Conservation (phyloP, 1,140 invertebrate genomes). For the Glossosoma conforme region DNA sequence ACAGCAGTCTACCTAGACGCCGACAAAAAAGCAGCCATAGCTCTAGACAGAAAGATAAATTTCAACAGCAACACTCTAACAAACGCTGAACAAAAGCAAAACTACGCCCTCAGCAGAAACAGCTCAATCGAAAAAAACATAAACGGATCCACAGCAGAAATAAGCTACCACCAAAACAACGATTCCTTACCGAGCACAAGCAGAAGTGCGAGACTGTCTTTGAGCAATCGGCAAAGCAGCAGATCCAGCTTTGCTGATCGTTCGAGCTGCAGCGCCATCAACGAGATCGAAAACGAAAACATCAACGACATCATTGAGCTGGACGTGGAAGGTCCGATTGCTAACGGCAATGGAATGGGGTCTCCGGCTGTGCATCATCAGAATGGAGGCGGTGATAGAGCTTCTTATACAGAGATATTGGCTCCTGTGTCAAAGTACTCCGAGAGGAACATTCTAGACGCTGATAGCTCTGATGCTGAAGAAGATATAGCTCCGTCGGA, state of each 20-base stretch:
- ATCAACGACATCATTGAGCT: slow-evolving; percentile 21
- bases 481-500: slow-evolving; percentile 29
- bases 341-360: slow-evolving; percentile 8
- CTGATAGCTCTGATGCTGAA: slow-evolving; percentile 29
- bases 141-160: slow-evolving; percentile 17
- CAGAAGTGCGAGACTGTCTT: slow-evolving; percentile 39
- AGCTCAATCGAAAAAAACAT: slow-evolving; percentile 18
- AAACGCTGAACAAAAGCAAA: slow-evolving; percentile 16
- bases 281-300: slow-evolving; percentile 29
- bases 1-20: slow-evolving; percentile 23
- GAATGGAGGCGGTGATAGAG: slow-evolving; percentile 24
- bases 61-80: slow-evolving; percentile 36
- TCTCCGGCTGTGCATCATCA: slow-evolving; percentile 18
- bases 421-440: slow-evolving; percentile 24
- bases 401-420: slow-evolving; percentile 28
- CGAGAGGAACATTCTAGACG: slow-evolving; percentile 29
- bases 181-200: slow-evolving; percentile 34
- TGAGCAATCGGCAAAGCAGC: slow-evolving; percentile 42
- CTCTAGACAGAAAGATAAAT: slow-evolving; percentile 35
- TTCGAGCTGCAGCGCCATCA: slow-evolving; percentile 30
- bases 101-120: slow-evolving; percentile 13
- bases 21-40: slow-evolving; percentile 27
- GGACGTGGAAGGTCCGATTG: slow-evolving; percentile 2
- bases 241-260: slow-evolving; percentile 25
- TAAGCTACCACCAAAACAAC: slow-evolving; percentile 11